Evolutionary conservation across 2,113 vertebrate genomes (phyloP).

Genomic region (Montifringilla adamsi): DNA sequence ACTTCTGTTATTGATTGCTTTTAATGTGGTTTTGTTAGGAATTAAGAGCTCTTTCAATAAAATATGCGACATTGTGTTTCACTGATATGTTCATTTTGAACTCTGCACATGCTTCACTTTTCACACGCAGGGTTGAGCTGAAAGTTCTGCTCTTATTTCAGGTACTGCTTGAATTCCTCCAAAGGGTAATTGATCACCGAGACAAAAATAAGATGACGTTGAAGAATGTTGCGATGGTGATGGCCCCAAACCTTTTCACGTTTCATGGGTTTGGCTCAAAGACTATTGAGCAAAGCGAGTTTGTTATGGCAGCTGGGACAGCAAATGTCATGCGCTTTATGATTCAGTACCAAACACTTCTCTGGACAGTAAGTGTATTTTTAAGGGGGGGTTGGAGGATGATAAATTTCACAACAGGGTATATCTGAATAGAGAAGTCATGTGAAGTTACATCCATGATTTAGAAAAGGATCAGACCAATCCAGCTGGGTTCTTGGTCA

Average conservation of each 20-base stretch:
- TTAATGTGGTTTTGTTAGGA: not conserved
- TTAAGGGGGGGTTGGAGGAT: accelerated
- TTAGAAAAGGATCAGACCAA: not conserved
- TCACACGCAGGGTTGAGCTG: not conserved
- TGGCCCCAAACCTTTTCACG: conserved; percentile 98
- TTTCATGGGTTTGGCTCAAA: conserved; percentile 84
- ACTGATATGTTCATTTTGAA: not conserved
- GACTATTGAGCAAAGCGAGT: conserved; percentile 82
- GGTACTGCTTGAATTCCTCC: conserved; percentile 94
- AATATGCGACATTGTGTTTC: not conserved
- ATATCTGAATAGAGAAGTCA: not conserved
- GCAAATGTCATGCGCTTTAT: conserved; percentile 88
- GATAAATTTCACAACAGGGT: not conserved
- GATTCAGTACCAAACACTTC: conserved; percentile 89
- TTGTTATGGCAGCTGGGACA: conserved; percentile 87
- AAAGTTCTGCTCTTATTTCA: conserved; percentile 64
- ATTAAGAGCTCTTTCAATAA: not conserved
- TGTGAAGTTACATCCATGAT: not conserved
- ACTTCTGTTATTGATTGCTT: not conserved
- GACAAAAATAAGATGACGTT: conserved; percentile 93
- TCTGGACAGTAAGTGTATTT: conserved; percentile 88
- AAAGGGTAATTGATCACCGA: conserved; percentile 87
- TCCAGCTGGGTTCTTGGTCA: not conserved
- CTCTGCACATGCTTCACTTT: not conserved
- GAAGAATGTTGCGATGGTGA: conserved; percentile 94